These are phyloP conservation scores for Trachurus trachurus DNA, from an alignment of 2,797 vertebrate genomes.

Conservation along the genomic window DNA sequence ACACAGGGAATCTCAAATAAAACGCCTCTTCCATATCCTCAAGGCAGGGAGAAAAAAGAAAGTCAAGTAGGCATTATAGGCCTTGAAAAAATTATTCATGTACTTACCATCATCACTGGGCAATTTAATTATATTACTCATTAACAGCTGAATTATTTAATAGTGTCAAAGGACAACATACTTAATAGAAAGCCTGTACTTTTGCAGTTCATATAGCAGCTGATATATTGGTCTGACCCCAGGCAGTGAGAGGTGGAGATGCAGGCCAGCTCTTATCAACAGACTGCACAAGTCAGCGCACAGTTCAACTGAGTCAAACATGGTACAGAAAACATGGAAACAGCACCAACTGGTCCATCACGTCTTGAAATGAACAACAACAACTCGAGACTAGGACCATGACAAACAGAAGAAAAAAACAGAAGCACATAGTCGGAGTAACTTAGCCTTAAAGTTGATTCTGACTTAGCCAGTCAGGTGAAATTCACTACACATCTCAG, in stretches of 20 bases:
- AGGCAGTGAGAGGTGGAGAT: slow-evolving; percentile 47
- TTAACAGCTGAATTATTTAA: background rate
- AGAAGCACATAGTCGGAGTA: background rate
- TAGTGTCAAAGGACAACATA: slow-evolving; percentile 1
- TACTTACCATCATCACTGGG: background rate
- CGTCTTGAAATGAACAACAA: slow-evolving; percentile 33
- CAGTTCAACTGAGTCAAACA: slow-evolving; percentile 62
- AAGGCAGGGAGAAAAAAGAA: background rate
- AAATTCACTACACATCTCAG: background rate
- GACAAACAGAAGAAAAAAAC: background rate
- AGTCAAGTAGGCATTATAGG: background rate
- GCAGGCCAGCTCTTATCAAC: slow-evolving; percentile 54
- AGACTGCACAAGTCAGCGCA: slow-evolving; percentile 62
- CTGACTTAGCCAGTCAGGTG: background rate
- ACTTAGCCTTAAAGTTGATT: slow-evolving; percentile 3
- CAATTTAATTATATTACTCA: background rate
- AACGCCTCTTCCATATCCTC: slow-evolving; percentile 6
- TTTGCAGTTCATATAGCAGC: slow-evolving; percentile 17
- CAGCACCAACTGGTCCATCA: slow-evolving; percentile 47
- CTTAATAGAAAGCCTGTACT: slow-evolving; percentile 34
- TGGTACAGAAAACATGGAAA: slow-evolving; percentile 31
- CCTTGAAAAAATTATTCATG: background rate
- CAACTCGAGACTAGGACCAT: background rate
- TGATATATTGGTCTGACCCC: slow-evolving; percentile 51
- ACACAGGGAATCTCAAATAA: background rate